Evolutionary conservation across 2,888 invertebrate genomes (phyloP), one percentile per base, ranked within the genome.

Genomic region (Cephus nigrinus): DNA sequence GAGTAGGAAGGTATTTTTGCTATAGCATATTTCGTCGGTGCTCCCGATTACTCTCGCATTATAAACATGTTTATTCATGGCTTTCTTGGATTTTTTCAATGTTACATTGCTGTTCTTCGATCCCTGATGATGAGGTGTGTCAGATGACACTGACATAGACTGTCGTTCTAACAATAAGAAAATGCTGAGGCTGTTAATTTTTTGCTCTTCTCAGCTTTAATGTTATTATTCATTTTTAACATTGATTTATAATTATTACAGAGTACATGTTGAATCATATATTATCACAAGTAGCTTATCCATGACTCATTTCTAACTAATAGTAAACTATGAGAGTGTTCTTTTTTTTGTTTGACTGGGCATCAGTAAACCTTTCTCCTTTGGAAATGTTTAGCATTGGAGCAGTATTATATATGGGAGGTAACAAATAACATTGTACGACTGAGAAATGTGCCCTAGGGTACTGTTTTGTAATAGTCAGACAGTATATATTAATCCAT

Each of bases 131-230:
- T 55, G 23, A 55, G 30, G 23, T 73, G 72, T 79, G 81, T 84
- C 84, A 82, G 78, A 80, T 82, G 82, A 75, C 81, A 79, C 79
- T 83, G 81, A 83, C 80, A 80, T 78, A 76, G 55, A 74, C 74
- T 74, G 77, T 68, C n/a, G 12, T 68, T 35, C 32, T n/a, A 12
- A 36, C 36, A 15, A 36, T 15, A 12, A 71, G 31, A 71, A 71
- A 15, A 9, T 71, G 4, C 23, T 15, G 15, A 71, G 31, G 31
- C 71, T 31, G 0, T 32, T 15, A 3, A 71, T 23, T 31, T 71
- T 71, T 11, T 11, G 9, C 5, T 55, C 2, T 55, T 23, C 15
- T 55, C 23, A 55, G 55, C 55, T 55, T 55, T 55, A 55, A 23
- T 55, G 23, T 55, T 55, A 40, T 40, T 40, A 55, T 55, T 55